Conservation (phyloP, 1,140 invertebrate species). For the Limonius californicus region DNA sequence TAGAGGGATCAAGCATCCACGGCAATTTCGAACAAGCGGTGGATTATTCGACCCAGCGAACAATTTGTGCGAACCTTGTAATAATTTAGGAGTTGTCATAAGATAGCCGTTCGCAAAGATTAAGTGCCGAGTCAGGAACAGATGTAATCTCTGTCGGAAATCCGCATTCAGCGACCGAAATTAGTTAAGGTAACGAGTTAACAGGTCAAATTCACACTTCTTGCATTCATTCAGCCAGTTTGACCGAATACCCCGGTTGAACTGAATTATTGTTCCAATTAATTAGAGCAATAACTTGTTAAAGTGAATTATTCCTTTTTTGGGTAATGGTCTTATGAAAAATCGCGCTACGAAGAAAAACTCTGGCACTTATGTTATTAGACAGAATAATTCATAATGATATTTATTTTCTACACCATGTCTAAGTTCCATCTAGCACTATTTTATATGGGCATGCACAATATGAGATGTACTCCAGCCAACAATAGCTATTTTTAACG, state of each 20-base stretch:
- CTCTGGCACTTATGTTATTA: too few relatives aligned
- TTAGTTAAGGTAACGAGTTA: conserved; percentile 28
- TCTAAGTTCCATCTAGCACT: too few relatives aligned
- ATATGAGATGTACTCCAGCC: too few relatives aligned
- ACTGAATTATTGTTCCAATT: not conserved
- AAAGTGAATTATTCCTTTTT: too few relatives aligned
- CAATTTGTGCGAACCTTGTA: conserved; percentile 14
- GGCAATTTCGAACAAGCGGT: conserved; percentile 6
- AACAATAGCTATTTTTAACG: too few relatives aligned
- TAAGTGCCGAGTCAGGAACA: conserved; percentile 32
- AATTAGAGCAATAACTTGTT: too few relatives aligned
- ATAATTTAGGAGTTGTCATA: conserved; percentile 31
- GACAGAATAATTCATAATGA: too few relatives aligned
- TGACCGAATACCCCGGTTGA: not conserved
- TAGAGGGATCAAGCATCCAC: not conserved
- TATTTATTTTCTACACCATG: too few relatives aligned
- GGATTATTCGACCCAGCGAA: conserved; percentile 8
- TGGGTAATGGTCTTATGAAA: too few relatives aligned
- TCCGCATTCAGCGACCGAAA: conserved; percentile 25
- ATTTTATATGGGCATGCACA: too few relatives aligned
- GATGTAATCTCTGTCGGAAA: conserved; percentile 30
- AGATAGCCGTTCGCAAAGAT: conserved; percentile 28
- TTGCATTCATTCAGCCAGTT: conserved; percentile 23
- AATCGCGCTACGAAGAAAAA: too few relatives aligned
- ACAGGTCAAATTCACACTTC: conserved; percentile 26